Evolutionary conservation across 2,888 invertebrate genomes (phyloP), one percentile per base, ranked within the genome.

Genomic region (Camponotus fellah): DNA sequence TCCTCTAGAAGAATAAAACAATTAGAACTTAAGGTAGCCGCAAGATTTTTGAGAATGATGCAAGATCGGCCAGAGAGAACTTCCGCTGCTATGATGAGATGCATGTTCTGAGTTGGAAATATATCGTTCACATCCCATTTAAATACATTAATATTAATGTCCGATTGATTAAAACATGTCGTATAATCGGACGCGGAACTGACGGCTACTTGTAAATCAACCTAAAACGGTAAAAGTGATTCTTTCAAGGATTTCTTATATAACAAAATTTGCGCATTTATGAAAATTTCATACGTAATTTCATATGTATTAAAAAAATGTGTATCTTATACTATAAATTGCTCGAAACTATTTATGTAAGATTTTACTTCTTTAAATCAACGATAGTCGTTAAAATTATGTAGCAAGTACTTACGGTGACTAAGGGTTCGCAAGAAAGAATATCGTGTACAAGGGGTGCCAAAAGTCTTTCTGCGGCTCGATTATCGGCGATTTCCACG

Each of bases 1-100:
- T 98, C 98, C 95, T 97, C 97, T 81, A 97, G 95, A 85, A 98
- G 95, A 64, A 98, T 92, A 94, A 97, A 97, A 71, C 98, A 98
- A 75, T 96, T 96, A 1, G 96, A 95, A 91, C 96, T 97, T 60
- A 98, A 93, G 68, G 97, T 96, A 26, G 95, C 96, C 1, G 95
- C 95, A 86, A 97, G 95, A 90, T 96, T 96, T 60, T 95, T 94
- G 76, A 98, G 94, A 85, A 96, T 94, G 49, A 88, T 93, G 3
- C 93, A 94, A 56, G 96, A 96, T 43, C 95, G 95, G 91, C 96
- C 96, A 37, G 96, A 93, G 58, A 97, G 91, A 86, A 97, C 95
- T 94, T 98, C 97, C 71, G 96, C 96, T 49, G 96, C 96, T 75
- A 97, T 94, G 58, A 96, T 96, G 77, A 97, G 94, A 93, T 98